These are phyloP conservation scores for Tortrix viridana DNA, from an alignment of 2,888 invertebrate genomes.

Conservation along the genomic window DNA sequence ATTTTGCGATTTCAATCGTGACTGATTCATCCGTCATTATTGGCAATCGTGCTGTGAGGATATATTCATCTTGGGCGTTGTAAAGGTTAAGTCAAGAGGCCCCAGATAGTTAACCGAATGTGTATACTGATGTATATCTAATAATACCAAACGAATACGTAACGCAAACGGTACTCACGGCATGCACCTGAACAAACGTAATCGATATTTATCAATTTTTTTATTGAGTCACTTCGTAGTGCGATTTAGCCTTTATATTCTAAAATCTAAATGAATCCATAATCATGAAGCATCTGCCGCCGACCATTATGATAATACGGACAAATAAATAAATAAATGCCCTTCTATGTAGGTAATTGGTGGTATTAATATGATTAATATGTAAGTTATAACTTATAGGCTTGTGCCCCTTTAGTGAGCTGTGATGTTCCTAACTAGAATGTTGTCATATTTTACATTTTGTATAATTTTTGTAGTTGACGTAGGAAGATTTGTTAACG, in stretches of 20 bases:
- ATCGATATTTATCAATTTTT: slow-evolving; percentile 26
- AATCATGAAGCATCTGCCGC: slow-evolving; percentile 15
- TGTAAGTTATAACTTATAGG: slow-evolving; percentile 39
- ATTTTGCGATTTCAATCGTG: too few relatives aligned
- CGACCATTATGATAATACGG: slow-evolving; percentile 32
- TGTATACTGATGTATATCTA: too few relatives aligned
- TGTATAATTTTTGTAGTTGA: background rate
- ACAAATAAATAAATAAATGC: slow-evolving; percentile 26
- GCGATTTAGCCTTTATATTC: slow-evolving; percentile 9
- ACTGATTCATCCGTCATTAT: too few relatives aligned
- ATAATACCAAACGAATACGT: too few relatives aligned
- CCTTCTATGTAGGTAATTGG: slow-evolving; percentile 33
- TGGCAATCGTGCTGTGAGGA: too few relatives aligned
- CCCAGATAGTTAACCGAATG: too few relatives aligned
- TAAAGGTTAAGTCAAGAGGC: too few relatives aligned
- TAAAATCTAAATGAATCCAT: slow-evolving; percentile 5
- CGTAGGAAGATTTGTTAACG: too few relatives aligned
- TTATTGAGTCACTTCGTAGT: slow-evolving; percentile 20
- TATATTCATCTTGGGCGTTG: too few relatives aligned
- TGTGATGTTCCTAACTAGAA: slow-evolving; percentile 42
- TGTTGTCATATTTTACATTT: slow-evolving; percentile 37
- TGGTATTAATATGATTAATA: slow-evolving; percentile 35
- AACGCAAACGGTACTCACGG: background rate
- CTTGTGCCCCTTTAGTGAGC: slow-evolving; percentile 39
- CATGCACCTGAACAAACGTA: slow-evolving; percentile 18